phyloP scores from a whole-genome alignment of 2,888 invertebrate genomes.

The Saturnia japonica region DNA sequence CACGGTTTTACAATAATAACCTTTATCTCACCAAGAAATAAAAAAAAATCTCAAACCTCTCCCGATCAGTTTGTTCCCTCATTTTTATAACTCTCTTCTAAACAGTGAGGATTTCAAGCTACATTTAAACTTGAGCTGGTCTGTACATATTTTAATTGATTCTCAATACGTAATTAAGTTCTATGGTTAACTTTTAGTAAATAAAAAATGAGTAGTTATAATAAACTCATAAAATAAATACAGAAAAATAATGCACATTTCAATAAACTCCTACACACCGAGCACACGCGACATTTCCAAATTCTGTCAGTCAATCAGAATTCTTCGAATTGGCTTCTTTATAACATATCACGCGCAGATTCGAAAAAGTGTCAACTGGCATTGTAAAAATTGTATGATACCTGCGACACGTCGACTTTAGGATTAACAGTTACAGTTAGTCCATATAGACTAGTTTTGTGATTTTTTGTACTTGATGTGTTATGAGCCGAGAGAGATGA shows the following conservation, averaged over 20 bases:
- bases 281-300: conserved; percentile 26
- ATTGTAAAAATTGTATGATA: background rate
- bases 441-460: background rate
- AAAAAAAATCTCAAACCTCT: too few relatives aligned
- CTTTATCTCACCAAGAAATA: too few relatives aligned
- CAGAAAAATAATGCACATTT: background rate
- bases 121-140: too few relatives aligned
- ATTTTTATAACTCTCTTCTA: too few relatives aligned
- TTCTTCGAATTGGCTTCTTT: conserved; percentile 53
- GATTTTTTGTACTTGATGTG: background rate
- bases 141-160: too few relatives aligned
- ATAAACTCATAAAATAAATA: background rate
- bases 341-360: conserved; percentile 46
- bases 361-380: conserved; percentile 34
- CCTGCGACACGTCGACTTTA: background rate
- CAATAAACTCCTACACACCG: background rate
- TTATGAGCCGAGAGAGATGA: too few relatives aligned
- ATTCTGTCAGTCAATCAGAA: conserved; percentile 42
- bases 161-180: too few relatives aligned
- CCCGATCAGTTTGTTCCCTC: too few relatives aligned
- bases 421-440: background rate
- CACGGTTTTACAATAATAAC: too few relatives aligned
- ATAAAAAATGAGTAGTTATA: too few relatives aligned
- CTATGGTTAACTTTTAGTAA: too few relatives aligned
- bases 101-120: too few relatives aligned